A percentile compares a stretch with the other conserved stretches of the same genome.
phyloP scores from a whole-genome alignment of 92 coral and sea anemone species.

The Virgularia gustaviana region DNA sequence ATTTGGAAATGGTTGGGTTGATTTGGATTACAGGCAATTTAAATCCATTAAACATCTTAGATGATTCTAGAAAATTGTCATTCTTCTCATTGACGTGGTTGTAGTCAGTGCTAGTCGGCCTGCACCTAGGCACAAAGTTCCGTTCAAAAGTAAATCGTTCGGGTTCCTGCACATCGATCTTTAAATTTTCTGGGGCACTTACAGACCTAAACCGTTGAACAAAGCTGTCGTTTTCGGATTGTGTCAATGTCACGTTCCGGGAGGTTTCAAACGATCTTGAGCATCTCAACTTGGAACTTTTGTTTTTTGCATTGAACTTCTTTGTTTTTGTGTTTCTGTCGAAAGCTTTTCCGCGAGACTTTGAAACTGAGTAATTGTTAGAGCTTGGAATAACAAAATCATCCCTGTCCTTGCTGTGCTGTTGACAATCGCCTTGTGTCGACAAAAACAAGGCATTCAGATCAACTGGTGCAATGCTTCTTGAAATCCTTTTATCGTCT shows the following conservation, averaged over 20 bases:
- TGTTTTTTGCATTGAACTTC: not conserved
- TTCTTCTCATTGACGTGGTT: not conserved
- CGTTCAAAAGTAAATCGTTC: conserved; percentile 12
- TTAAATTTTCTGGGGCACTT: conserved; percentile 17
- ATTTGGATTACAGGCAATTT: conserved; percentile 19
- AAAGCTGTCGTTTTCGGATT: too few relatives aligned
- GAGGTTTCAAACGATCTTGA: conserved; percentile 16
- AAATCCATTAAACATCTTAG: not conserved
- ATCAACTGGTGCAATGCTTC: conserved; percentile 29
- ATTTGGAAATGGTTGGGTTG: not conserved
- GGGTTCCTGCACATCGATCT: not conserved
- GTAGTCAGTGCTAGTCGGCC: not conserved
- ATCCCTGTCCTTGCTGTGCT: too few relatives aligned
- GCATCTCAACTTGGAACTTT: not conserved
- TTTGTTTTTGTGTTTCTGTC: not conserved
- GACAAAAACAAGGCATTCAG: conserved; percentile 10
- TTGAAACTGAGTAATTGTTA: not conserved
- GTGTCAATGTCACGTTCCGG: not conserved
- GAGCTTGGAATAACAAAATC: too few relatives aligned
- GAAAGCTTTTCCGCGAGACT: not conserved
- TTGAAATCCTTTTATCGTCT: too few relatives aligned
- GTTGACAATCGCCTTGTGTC: not conserved
- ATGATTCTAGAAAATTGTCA: not conserved
- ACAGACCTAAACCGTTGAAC: too few relatives aligned
- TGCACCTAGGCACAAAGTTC: not conserved